These are phyloP conservation scores for Prolemur simus DNA, from an alignment of 2,113 vertebrate species.

Conservation along the genomic window DNA sequence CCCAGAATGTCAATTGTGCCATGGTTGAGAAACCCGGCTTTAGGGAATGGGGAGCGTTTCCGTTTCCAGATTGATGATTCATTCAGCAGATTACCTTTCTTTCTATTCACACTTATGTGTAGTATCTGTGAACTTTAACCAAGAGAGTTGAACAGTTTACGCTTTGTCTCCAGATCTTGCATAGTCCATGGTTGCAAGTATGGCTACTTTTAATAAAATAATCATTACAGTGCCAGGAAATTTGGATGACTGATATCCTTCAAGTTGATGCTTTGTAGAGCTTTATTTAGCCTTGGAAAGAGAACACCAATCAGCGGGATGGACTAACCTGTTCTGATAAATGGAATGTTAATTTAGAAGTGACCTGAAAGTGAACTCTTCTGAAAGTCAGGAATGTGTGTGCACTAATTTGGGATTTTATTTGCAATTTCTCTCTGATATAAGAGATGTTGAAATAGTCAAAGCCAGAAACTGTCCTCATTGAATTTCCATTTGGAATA, in stretches of 20 bases:
- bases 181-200: background rate
- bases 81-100: background rate
- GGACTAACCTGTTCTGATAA: conserved; percentile 53
- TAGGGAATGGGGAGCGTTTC: background rate
- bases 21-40: background rate
- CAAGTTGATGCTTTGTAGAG: background rate
- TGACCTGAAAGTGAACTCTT: conserved; percentile 63
- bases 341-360: conserved; percentile 53
- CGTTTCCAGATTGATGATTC: background rate
- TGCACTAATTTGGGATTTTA: conserved; percentile 60
- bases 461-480: conserved; percentile 53
- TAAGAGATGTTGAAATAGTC: conserved; percentile 47
- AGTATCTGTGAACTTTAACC: background rate
- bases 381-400: conserved; percentile 63
- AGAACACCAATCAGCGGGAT: conserved; percentile 50
- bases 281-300: conserved; percentile 51
- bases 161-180: background rate
- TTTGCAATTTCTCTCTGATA: conserved; percentile 62
- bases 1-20: background rate
- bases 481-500: conserved; percentile 63
- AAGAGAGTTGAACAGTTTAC: background rate
- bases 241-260: background rate
- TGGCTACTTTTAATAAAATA: conserved; percentile 34
- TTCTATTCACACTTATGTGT: background rate
- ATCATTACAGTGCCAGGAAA: background rate